These are phyloP conservation scores for Ceratina calcarata DNA, from an alignment of 1,140 invertebrate species.

Conservation along the genomic window DNA sequence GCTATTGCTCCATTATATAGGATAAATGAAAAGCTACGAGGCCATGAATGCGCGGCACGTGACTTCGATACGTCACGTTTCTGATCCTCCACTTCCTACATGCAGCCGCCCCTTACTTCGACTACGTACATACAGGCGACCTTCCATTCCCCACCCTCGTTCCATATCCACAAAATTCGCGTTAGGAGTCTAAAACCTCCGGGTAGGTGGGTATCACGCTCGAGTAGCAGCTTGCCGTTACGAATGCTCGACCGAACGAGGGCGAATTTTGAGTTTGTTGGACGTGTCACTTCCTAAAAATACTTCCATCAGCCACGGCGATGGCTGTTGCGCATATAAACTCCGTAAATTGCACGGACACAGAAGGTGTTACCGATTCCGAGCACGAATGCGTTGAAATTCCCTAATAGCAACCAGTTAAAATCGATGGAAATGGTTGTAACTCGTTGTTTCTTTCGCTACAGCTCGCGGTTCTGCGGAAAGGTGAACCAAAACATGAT, in stretches of 20 bases:
- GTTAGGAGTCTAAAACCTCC: not conserved
- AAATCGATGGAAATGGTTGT: not conserved
- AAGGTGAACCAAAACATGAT: not conserved
- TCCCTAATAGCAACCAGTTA: not conserved
- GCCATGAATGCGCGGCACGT: conserved; percentile 41
- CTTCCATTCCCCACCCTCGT: not conserved
- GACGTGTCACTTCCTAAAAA: conserved; percentile 21
- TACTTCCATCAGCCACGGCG: not conserved
- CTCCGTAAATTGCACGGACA: not conserved
- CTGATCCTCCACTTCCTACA: conserved; percentile 41
- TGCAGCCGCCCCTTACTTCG: not conserved
- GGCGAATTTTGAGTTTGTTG: conserved; percentile 33
- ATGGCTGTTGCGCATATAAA: conserved; percentile 21
- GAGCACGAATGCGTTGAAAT: not conserved
- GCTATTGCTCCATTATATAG: conserved; percentile 26
- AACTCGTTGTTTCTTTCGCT: not conserved
- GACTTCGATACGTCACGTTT: conserved; percentile 52
- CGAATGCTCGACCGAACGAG: not conserved
- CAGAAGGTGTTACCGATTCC: conserved; percentile 4
- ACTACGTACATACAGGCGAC: not conserved
- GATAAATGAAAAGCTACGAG: conserved; percentile 56
- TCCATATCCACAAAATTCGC: not conserved
- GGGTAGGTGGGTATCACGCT: not conserved
- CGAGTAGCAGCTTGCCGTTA: not conserved
- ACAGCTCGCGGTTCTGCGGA: not conserved